Conservation (phyloP, 2,797 vertebrate genomes). For the Trichosurus vulpecula region DNA sequence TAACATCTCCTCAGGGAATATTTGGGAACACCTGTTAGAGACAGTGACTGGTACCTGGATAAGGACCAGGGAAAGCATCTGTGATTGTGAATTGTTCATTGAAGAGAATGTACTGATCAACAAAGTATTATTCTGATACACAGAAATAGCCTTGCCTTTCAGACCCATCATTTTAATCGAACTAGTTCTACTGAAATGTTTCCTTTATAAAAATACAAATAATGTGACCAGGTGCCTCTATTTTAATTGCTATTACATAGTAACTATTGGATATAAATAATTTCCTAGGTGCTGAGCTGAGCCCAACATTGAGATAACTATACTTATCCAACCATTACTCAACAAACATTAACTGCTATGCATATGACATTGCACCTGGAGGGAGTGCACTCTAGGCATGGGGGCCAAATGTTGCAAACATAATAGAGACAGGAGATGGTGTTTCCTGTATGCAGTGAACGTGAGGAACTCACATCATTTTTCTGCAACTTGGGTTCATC, state of each 20-base stretch:
- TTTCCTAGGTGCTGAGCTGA: not conserved
- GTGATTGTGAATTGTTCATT: not conserved
- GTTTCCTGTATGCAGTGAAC: not conserved
- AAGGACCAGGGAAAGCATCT: not conserved
- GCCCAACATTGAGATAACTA: not conserved
- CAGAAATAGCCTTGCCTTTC: constrained; percentile 18
- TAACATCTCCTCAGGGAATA: not conserved
- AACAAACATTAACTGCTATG: not conserved
- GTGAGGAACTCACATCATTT: not conserved
- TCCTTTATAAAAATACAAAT: constrained; percentile 39
- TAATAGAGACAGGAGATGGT: not conserved
- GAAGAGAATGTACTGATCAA: constrained; percentile 28
- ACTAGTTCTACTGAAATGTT: constrained; percentile 5
- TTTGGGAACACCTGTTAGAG: not conserved
- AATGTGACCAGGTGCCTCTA: not conserved
- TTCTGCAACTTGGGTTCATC: not conserved
- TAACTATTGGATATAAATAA: not conserved
- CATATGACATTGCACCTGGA: not conserved
- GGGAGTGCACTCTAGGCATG: not conserved
- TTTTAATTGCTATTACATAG: not conserved
- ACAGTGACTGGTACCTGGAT: not conserved
- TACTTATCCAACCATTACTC: not conserved
- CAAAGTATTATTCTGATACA: constrained; percentile 2
- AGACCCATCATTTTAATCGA: constrained; percentile 37
- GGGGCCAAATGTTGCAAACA: not conserved